These are phyloP conservation scores for Orcinus orca DNA, from an alignment of 2,113 vertebrate genomes.

Conservation along the genomic window DNA sequence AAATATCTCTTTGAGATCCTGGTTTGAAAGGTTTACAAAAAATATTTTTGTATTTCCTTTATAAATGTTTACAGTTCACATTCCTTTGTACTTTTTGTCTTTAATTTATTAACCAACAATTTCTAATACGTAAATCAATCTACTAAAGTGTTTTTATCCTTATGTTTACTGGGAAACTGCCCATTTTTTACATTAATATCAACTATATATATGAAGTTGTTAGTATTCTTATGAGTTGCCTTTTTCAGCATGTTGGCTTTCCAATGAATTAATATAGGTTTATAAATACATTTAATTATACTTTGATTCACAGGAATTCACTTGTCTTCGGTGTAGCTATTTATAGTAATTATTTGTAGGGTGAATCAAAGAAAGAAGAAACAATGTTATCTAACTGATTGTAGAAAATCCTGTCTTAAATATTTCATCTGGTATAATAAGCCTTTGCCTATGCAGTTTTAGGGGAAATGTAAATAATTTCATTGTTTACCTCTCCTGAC, in stretches of 20 bases:
- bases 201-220: not conserved
- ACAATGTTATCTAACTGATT: not conserved
- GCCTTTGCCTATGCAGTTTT: not conserved
- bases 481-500: not conserved
- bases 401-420: not conserved
- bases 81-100: not conserved
- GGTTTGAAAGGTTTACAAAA: not conserved
- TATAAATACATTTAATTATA: not conserved
- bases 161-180: not conserved
- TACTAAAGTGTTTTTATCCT: not conserved
- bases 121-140: not conserved
- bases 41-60: not conserved
- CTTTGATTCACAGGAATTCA: not conserved
- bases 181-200: not conserved
- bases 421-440: not conserved
- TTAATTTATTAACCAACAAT: not conserved
- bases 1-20: not conserved
- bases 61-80: not conserved
- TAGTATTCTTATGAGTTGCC: not conserved
- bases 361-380: not conserved
- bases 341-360: conserved; percentile 25
- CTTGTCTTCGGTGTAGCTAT: not conserved
- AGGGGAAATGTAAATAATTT: not conserved
- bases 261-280: not conserved
- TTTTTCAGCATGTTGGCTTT: not conserved